Base-by-base conservation (phyloP, 2,797 vertebrate species). In the Lindbergichthys nudifrons region DNA sequence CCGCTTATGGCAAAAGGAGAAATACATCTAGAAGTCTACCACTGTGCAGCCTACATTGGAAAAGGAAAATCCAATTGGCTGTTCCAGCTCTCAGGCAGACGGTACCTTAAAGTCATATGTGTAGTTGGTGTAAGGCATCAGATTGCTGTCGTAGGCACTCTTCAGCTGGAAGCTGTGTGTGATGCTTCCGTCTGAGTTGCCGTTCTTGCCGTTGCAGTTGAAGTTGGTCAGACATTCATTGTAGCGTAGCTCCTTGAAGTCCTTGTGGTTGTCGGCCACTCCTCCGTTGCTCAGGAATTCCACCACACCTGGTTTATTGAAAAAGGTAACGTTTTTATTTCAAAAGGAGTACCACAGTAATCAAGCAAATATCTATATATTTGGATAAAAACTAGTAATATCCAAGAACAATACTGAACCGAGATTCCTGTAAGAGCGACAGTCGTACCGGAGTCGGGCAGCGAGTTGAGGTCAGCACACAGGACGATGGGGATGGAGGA, bases 51-150 rank as follows among this genome's bases (percentile, higher is more conserved):
- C 10, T 39, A 14, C 7, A 12, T 2, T 41, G 11, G 30, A 43
- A n/a, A 21, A 30, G 15, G 36, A 26, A 26, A 23, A 4, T 15
- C 0, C 30, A 14, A 36, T 63, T 9, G 21, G 14, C 4, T 18
- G 3, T 23, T 52, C 10, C 21, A 36, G 8, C 32, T 36, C 32
- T 36, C 32, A 36, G 32, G 16, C 30, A 16, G 21, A 41, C 30
- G 6, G 18, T 95, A 93, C 92, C 96, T 98, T 99, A 90, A 99
- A 99, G 96, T 99, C 97, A 79, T 98, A 98, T 11, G 98, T 99
- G 94, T 99, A 99, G 96, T 99, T 99, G 91, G 98, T 99, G 91
- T 98, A 99, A 97, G 98, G 98, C 97, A 99, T 99, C 92, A 97
- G 86, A 91, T 95, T 96, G 95, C 95, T 97, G 92, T 99, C 96